Evolutionary conservation across 2,888 invertebrate genomes (phyloP).

Genomic region (Sinohyriopsis cumingii): DNA sequence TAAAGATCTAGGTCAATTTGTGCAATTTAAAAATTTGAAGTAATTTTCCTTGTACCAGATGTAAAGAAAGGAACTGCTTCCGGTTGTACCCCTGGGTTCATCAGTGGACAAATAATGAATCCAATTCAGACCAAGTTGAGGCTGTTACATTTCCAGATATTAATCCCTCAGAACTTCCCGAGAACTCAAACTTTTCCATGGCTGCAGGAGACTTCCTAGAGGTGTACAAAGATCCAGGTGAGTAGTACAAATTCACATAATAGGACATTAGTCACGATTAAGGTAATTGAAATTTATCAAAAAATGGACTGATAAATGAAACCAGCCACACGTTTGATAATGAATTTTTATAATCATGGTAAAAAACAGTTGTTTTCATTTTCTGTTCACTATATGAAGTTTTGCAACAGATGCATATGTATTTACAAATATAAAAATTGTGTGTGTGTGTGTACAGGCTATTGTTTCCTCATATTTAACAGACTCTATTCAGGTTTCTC

Average conservation of each 20-base stretch:
- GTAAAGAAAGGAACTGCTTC: conserved; percentile 80
- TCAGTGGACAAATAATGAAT: conserved; percentile 91
- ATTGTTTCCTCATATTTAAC: no score
- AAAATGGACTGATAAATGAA: no score
- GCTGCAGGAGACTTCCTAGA: conserved; percentile 97
- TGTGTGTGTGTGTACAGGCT: no score
- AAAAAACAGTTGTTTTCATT: no score
- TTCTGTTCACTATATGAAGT: no score
- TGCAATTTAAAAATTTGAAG: not conserved
- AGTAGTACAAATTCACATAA: not conserved
- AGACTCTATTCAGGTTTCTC: no score
- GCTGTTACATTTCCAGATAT: conserved; percentile 91
- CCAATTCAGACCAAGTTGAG: conserved; percentile 85
- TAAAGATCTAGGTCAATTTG: no score
- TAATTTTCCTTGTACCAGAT: conserved; percentile 69
- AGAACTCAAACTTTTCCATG: conserved; percentile 86
- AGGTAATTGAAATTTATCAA: not conserved
- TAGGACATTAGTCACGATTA: not conserved
- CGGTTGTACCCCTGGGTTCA: conserved; percentile 95
- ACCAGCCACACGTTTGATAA: no score
- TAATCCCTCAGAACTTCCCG: conserved; percentile 81
- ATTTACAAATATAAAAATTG: no score
- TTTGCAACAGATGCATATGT: no score
- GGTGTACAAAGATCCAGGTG: conserved; percentile 76
- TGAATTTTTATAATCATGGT: no score